Conservation (phyloP, 2,888 invertebrate genomes). For the Eurois occulta region DNA sequence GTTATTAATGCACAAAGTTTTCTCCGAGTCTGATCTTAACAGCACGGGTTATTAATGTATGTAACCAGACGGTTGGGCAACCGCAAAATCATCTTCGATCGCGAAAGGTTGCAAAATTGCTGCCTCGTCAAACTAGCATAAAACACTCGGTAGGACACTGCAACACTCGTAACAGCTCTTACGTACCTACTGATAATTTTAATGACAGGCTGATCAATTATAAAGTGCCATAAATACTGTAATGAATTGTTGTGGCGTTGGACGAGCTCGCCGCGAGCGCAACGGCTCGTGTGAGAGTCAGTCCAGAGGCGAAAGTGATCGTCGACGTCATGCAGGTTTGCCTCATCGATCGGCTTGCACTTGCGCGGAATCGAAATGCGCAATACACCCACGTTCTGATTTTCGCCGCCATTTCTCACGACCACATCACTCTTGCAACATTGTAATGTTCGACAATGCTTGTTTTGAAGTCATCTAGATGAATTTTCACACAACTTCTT, state of each 20-base stretch:
- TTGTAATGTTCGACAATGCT: constrained; percentile 78
- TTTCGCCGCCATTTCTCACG: constrained; percentile 85
- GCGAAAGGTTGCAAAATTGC: constrained; percentile 53
- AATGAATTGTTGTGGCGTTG: constrained; percentile 46
- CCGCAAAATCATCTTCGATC: constrained; percentile 55
- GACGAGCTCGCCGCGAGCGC: constrained; percentile 30
- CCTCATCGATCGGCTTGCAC: constrained; percentile 82
- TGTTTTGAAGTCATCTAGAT: constrained; percentile 77
- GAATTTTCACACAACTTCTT: constrained; percentile 83
- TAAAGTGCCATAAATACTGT: constrained; percentile 42
- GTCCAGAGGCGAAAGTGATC: constrained; percentile 83
- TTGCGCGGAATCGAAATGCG: constrained; percentile 80
- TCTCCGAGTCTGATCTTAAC: constrained; percentile 23
- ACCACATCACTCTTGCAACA: constrained; percentile 80
- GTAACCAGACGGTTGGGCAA: constrained; percentile 41
- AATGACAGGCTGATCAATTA: constrained; percentile 43
- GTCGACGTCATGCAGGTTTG: constrained; percentile 77
- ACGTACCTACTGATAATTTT: constrained; percentile 41
- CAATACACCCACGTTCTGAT: constrained; percentile 88
- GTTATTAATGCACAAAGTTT: constrained; percentile 29
- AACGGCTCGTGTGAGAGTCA: constrained; percentile 72
- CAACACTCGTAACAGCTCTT: constrained; percentile 42
- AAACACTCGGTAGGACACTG: constrained; percentile 34
- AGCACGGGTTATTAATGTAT: constrained; percentile 26
- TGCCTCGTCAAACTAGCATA: constrained; percentile 50